These are phyloP conservation scores for Xyliphius kryptos DNA, from an alignment of 2,113 vertebrate genomes.

Conservation along the genomic window DNA sequence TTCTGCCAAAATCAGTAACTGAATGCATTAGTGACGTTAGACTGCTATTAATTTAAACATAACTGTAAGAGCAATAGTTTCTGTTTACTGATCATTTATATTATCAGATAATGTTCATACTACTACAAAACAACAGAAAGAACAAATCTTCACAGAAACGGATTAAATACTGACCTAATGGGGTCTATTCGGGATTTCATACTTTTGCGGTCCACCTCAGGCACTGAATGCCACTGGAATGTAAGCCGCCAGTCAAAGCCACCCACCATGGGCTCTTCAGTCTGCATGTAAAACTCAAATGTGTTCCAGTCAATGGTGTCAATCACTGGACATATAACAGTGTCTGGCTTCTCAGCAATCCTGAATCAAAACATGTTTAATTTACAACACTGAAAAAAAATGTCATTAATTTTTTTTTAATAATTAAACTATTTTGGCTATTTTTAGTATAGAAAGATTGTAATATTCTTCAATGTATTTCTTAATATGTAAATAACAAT, in stretches of 20 bases:
- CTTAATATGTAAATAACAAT: too few species aligned
- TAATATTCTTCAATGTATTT: too few species aligned
- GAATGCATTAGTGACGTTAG: too few species aligned
- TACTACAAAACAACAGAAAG: neutral
- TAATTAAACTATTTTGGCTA: too few species aligned
- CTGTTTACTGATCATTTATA: too few species aligned
- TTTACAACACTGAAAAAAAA: too few species aligned
- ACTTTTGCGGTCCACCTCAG: constrained; percentile 74
- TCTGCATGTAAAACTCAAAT: constrained; percentile 96
- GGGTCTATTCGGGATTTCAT: constrained; percentile 78
- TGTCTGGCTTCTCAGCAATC: constrained; percentile 78
- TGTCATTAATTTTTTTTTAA: too few species aligned
- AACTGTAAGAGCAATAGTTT: too few species aligned
- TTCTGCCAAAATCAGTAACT: too few species aligned
- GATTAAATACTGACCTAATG: constrained; percentile 65
- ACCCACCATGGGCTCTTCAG: constrained; percentile 91
- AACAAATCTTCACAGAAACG: neutral
- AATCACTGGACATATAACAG: constrained; percentile 89
- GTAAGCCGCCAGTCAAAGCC: constrained; percentile 97
- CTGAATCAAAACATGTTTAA: too few species aligned
- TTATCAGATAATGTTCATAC: neutral
- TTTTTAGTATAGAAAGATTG: too few species aligned
- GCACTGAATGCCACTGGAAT: constrained; percentile 91
- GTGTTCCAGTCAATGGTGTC: constrained; percentile 98
- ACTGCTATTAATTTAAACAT: too few species aligned